Base-by-base conservation (phyloP, 2,888 invertebrate genomes). In the Taphrorychus bicolor region DNA sequence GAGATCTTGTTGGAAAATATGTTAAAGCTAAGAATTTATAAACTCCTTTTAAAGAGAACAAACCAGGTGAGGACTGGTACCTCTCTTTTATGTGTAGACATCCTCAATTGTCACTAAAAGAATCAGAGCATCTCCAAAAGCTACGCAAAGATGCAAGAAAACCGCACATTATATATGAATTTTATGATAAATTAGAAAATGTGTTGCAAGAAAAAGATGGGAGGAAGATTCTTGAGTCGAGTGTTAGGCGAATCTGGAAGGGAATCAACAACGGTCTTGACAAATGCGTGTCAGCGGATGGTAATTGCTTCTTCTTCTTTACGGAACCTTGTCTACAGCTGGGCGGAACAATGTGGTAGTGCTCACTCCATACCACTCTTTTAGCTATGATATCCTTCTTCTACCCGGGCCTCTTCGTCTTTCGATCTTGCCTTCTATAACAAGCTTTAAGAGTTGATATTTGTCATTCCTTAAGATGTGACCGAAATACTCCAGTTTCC, bases 201-300 rank as follows among this genome's bases (percentile, higher is more conserved):
- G 4, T 4, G 76, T 72, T 16, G 73, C 75, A 53, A 74, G 76
- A 1, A 65, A 64, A 70, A 76, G n/a, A n/a, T n/a, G n/a, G n/a
- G 73, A 53, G 75, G 73, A 41, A 64, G 66, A 56, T 48, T 75
- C 32, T 63, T 76, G 14, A 53, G 24, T 42, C 24, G 74, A 57
- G 69, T 76, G 9, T 73, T 68, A 41, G 73, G 75, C 1, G 72
- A 76, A 3, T 75, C 74, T 21, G 77, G 76, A 18, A 42, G 73
- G 59, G 74, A 76, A 54, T 73, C 71, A 5, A 76, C 71, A 5
- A 72, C 72, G 14, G 75, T 77, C 3, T 59, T 76, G 40, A 74
- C 73, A 5, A n/a, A n/a, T n/a, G n/a, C n/a, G n/a, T n/a, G n/a
- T n/a, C n/a, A n/a, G n/a, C n/a, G n/a, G n/a, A n/a, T n/a, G n/a